Base-by-base conservation (phyloP, 2,888 invertebrate genomes). In the Sarcophaga caerulescens region DNA sequence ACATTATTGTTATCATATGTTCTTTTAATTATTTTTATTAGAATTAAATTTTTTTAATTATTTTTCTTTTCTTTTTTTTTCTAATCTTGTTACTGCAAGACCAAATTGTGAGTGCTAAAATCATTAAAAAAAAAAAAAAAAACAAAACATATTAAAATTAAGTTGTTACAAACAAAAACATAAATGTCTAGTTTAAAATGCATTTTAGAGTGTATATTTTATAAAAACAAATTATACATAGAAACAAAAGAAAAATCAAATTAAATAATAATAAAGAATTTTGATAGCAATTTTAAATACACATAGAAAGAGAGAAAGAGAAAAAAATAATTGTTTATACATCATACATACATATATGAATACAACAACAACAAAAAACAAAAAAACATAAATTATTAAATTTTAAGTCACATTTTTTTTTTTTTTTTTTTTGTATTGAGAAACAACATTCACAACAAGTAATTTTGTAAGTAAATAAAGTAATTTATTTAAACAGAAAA, bases 361-460 rank as follows among this genome's bases (percentile, higher is more conserved):
- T 52, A 52, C 17, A 52, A 14, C 11, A 47, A 47, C 14, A 47
- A 35, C 8, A 35, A 35, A 0, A 35, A 25, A 25, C 14, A 47
- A 14, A 4, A 11, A 14, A 0, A 52, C 14, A 65, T 60, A 57
- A 65, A 52, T 57, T 69, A 47, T 52, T 68, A 63, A 62, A 69
- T 71, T 70, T 63, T 85, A 80, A 77, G 85, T 68, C 11, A 74
- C 57, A 52, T n/a, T 76, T 82, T n/a, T 76, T n/a, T n/a, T n/a
- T n/a, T n/a, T n/a, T n/a, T n/a, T 76, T 82, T n/a, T 82, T 85
- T 81, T 81, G 75, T 85, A 82, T 81, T 71, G 60, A 81, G 66
- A 62, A 79, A 82, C 69, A 79, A 82, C 69, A 68, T 76, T 75
- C 70, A 70, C 59, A 76, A 84, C 35, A 35, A 79, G 45, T 52